Evolutionary conservation across 1,140 invertebrate genomes (phyloP).

Genomic region (Drosophila littoralis): DNA sequence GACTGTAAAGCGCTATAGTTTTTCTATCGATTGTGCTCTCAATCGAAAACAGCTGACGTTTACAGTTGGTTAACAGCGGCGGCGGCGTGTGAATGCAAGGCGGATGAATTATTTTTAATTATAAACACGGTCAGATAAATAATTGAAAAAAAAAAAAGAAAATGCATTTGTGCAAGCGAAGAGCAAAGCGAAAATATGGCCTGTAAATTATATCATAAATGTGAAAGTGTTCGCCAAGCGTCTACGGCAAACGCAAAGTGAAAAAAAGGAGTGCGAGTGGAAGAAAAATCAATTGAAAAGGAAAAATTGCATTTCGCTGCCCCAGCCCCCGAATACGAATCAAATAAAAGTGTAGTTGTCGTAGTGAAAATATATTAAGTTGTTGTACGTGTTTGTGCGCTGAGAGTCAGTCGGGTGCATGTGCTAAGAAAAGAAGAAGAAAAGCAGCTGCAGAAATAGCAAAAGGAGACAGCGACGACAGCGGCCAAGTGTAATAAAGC

Average conservation of each 20-base stretch:
- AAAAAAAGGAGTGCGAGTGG: constrained; percentile 72
- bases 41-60: constrained; percentile 47
- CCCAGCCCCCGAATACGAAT: constrained; percentile 41
- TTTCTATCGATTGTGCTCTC: constrained; percentile 24
- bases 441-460: constrained; percentile 70
- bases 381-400: constrained; percentile 51
- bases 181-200: constrained; percentile 75
- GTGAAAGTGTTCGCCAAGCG: constrained; percentile 71
- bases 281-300: constrained; percentile 73
- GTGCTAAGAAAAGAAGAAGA: constrained; percentile 51
- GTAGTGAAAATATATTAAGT: constrained; percentile 67
- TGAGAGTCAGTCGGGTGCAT: constrained; percentile 55
- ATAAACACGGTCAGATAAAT: constrained; percentile 55
- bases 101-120: constrained; percentile 43
- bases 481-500: constrained; percentile 66
- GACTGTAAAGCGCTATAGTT: constrained; percentile 9
- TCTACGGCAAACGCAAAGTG: constrained; percentile 47
- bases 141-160: constrained; percentile 46
- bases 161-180: constrained; percentile 71
- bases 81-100: constrained; percentile 47
- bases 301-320: constrained; percentile 71
- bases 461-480: constrained; percentile 71
- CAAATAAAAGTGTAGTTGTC: constrained; percentile 47
- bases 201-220: constrained; percentile 75
- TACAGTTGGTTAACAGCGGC: constrained; percentile 49